phyloP scores from a whole-genome alignment of 1,140 invertebrate species.

The Drosophila equinoxialis region DNA sequence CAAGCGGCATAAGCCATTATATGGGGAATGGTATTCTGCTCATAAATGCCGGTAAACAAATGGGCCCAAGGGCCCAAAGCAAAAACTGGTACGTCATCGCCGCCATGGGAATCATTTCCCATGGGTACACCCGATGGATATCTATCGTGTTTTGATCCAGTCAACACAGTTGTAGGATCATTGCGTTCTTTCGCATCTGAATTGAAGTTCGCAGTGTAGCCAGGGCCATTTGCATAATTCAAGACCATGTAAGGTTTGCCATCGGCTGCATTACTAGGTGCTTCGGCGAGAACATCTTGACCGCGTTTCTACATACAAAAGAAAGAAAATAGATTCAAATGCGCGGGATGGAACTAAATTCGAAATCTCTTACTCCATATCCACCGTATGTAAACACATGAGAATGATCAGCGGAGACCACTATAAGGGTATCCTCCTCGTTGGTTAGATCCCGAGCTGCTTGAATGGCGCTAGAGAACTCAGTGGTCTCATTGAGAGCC shows the following conservation, averaged over 20 bases:
- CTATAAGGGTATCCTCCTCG: slow-evolving; percentile 86
- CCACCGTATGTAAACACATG: slow-evolving; percentile 87
- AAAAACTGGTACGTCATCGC: slow-evolving; percentile 88
- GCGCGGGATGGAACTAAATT: too few species aligned
- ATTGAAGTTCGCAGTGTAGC: slow-evolving; percentile 83
- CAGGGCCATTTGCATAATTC: slow-evolving; percentile 89
- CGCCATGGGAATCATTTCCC: slow-evolving; percentile 86
- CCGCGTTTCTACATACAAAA: slow-evolving; percentile 78
- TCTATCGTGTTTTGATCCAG: slow-evolving; percentile 50
- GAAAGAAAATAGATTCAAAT: not conserved
- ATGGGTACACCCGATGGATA: slow-evolving; percentile 85
- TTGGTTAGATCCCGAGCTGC: slow-evolving; percentile 84
- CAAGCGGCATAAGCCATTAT: slow-evolving; percentile 88
- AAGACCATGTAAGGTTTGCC: slow-evolving; percentile 87
- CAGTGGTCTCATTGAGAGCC: slow-evolving; percentile 87
- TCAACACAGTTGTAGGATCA: slow-evolving; percentile 68
- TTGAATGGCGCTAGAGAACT: slow-evolving; percentile 85
- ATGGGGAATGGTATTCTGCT: slow-evolving; percentile 91
- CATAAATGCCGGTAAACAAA: slow-evolving; percentile 89
- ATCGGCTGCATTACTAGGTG: slow-evolving; percentile 80
- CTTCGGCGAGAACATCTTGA: slow-evolving; percentile 83
- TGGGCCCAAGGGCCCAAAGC: slow-evolving; percentile 88
- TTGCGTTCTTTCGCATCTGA: slow-evolving; percentile 66
- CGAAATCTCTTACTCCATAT: slow-evolving; percentile 84
- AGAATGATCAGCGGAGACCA: slow-evolving; percentile 88